Conservation (phyloP, 1,140 invertebrate genomes). For the Caenorhabditis briggsae region DNA sequence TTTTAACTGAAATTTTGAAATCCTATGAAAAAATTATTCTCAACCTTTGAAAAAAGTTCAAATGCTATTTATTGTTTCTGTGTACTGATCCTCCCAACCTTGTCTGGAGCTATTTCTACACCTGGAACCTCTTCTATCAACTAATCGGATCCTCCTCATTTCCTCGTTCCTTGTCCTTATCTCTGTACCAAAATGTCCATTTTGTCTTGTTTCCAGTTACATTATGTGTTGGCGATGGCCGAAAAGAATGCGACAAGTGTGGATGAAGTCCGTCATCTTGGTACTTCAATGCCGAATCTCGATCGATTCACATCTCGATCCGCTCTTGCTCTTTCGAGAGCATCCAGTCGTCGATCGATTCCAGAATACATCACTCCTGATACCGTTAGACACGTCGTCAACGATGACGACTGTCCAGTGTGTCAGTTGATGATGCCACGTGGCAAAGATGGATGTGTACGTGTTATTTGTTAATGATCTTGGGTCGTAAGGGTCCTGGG, state of each 20-base stretch:
- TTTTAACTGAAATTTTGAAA: too few relatives aligned
- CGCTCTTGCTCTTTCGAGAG: constrained; percentile 62
- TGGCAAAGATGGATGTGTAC: constrained; percentile 69
- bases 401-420: constrained; percentile 75
- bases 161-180: constrained; percentile 38
- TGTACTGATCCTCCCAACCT: not conserved
- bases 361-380: constrained; percentile 71
- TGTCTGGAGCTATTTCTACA: not conserved
- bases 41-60: too few relatives aligned
- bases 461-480: constrained; percentile 58
- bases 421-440: constrained; percentile 75
- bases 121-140: not conserved
- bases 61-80: too few relatives aligned
- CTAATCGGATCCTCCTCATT: not conserved
- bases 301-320: constrained; percentile 56
- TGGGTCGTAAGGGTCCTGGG: not conserved
- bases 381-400: constrained; percentile 67
- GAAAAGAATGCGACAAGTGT: constrained; percentile 66
- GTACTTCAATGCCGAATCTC: constrained; percentile 19
- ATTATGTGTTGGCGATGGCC: constrained; percentile 74
- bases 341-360: constrained; percentile 67
- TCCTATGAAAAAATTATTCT: too few relatives aligned
- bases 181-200: not conserved
- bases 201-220: constrained; percentile 68
- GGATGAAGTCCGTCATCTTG: constrained; percentile 56